Conservation (phyloP, 2,888 invertebrate species). For the Hemistola chrysoprasaria region DNA sequence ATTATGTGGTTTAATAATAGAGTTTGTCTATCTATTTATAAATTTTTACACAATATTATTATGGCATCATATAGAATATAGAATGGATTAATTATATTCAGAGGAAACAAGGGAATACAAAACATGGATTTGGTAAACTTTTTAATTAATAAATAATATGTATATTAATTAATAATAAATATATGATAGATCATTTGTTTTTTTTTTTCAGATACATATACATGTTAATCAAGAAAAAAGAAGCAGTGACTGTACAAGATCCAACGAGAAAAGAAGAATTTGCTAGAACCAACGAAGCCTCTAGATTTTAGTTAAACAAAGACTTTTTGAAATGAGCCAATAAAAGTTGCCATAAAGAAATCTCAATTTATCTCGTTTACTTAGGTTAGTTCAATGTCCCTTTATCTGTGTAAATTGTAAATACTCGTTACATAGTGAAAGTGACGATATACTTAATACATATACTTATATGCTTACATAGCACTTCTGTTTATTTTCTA, state of each 20-base stretch:
- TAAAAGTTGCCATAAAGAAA: conserved; percentile 3
- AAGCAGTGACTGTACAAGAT: conserved; percentile 40
- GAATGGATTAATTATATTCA: no score
- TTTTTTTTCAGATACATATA: conserved; percentile 53
- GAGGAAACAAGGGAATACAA: no score
- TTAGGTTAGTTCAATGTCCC: conserved; percentile 31
- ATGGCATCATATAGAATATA: no score
- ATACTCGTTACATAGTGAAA: conserved; percentile 13
- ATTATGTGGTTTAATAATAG: no score
- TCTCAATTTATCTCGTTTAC: conserved; percentile 17
- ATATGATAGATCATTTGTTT: background rate
- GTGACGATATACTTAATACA: conserved; percentile 1
- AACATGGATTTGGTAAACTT: no score
- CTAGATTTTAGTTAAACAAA: conserved; percentile 44
- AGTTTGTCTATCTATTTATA: no score
- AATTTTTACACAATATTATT: no score
- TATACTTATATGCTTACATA: conserved; percentile 1
- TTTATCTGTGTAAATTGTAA: conserved; percentile 31
- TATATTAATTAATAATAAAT: background rate
- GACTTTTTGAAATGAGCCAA: background rate
- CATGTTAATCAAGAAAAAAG: conserved; percentile 48
- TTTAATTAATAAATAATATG: no score
- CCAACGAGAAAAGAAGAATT: conserved; percentile 55
- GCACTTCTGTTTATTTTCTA: conserved; percentile 3
- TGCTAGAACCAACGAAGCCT: conserved; percentile 63